These are phyloP conservation scores for Phyllotreta cruciferae DNA, from an alignment of 2,888 invertebrate species.

Conservation along the genomic window DNA sequence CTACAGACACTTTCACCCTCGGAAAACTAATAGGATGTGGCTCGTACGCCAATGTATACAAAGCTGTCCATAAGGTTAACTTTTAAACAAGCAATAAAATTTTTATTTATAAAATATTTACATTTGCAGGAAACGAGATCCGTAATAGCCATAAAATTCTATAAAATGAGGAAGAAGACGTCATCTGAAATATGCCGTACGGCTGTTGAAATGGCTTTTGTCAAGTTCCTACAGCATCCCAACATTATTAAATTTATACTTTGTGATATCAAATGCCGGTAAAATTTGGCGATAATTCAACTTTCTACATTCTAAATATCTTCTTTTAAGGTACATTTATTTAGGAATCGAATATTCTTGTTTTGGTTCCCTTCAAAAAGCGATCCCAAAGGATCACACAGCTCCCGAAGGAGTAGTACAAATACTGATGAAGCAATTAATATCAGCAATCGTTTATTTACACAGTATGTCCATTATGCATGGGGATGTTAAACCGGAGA, in stretches of 20 bases:
- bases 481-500: slow-evolving; percentile 42
- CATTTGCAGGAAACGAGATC: slow-evolving; percentile 22
- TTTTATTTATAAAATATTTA: neutral
- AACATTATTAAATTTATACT: slow-evolving; percentile 33
- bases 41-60: slow-evolving; percentile 33
- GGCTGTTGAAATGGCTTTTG: slow-evolving; percentile 40
- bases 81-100: slow-evolving; percentile 1
- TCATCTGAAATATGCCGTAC: slow-evolving; percentile 19
- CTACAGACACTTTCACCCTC: slow-evolving; percentile 20
- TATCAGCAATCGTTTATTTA: slow-evolving; percentile 36
- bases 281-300: slow-evolving; percentile 10
- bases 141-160: slow-evolving; percentile 30
- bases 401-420: slow-evolving; percentile 28
- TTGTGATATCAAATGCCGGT: slow-evolving; percentile 35
- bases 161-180: slow-evolving; percentile 22
- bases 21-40: slow-evolving; percentile 30
- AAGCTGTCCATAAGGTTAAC: slow-evolving; percentile 21
- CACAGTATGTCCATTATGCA: slow-evolving; percentile 38
- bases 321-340: slow-evolving; percentile 38
- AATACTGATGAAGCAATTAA: slow-evolving; percentile 37
- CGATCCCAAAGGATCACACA: slow-evolving; percentile 13
- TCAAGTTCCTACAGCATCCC: slow-evolving; percentile 35
- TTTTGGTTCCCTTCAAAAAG: slow-evolving; percentile 29
- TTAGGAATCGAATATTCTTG: slow-evolving; percentile 39
- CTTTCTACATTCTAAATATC: neutral